Percentiles rank a stretch among this genome's conserved stretches.
Evolutionary conservation across 2,113 vertebrate genomes (phyloP).

Genomic region (Pagrus major): DNA sequence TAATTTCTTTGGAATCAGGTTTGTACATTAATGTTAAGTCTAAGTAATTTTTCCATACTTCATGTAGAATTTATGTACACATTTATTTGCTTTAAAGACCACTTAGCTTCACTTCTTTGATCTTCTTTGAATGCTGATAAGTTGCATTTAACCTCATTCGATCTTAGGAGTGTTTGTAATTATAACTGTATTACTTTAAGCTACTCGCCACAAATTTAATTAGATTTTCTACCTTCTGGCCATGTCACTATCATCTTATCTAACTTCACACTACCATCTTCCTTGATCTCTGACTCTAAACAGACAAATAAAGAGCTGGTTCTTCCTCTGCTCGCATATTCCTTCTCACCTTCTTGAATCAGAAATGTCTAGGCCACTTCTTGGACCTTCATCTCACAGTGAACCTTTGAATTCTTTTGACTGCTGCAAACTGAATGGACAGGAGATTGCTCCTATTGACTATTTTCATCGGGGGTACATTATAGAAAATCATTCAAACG

Average conservation of each 20-base stretch:
- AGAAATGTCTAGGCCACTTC: constrained; percentile 28
- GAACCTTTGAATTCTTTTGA: constrained; percentile 10
- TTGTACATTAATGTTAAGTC: too few species aligned
- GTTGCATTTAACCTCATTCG: background rate
- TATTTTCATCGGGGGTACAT: background rate
- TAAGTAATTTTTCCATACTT: too few species aligned
- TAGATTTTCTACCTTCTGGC: background rate
- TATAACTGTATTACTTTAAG: background rate
- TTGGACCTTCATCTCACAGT: background rate
- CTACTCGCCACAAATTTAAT: background rate
- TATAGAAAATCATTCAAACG: background rate
- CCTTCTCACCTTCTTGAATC: background rate
- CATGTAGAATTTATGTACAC: too few species aligned
- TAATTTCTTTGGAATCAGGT: too few species aligned
- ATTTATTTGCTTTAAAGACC: too few species aligned
- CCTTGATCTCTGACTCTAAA: constrained; percentile 12
- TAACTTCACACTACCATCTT: background rate
- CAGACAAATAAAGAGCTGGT: background rate
- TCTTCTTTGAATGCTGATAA: background rate
- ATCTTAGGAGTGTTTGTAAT: background rate
- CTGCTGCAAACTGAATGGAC: background rate
- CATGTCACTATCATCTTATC: background rate
- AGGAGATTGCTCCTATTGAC: background rate
- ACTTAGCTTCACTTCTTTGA: too few species aligned
- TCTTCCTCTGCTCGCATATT: constrained; percentile 15